Base-by-base conservation (phyloP, 2,888 invertebrate species). In the Julus scanicus region DNA sequence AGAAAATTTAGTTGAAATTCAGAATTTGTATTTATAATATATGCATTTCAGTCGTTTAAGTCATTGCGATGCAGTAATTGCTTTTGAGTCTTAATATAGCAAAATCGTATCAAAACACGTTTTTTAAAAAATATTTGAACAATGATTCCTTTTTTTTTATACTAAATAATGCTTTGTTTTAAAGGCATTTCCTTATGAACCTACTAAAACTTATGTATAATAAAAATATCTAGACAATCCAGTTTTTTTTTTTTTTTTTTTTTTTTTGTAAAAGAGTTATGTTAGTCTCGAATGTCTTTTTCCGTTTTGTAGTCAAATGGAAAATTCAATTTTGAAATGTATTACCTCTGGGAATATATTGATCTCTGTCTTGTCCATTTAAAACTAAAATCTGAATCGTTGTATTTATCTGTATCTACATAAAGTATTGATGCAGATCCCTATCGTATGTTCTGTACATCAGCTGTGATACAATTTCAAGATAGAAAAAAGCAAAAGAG, bases 301-400 rank as follows among this genome's bases (percentile, higher is more conserved):
- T 53, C 11, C 53, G 13, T 53, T 13, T 15, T 8, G 44, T 44
- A 44, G 44, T 44, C 44, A 5, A 53, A 53, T 53, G 53, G 53
- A 53, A 4, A 53, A 53, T 53, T 53, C 53, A 53, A 53, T 53
- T 53, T 53, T 53, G 53, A 53, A 53, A 53, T 53, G 53, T 9
- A 13, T 53, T 53, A 53, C 53, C 53, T 53, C 17, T 53, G 53
- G 53, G 53, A 53, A 53, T 53, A 53, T 11, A 8, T 53, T 53
- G 53, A 53, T 53, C 53, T 53, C 53, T 53, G 53, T 53, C 53
- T 53, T 53, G 53, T 53, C 53, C 53, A 53, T 53, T 53, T 53
- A 53, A 11, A 53, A 53, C 53, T 53, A 53, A 53, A 53, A 53
- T 53, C 53, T 53, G 53, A 9, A 9, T 53, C 53, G 53, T 53